A percentile compares a stretch with the other conserved stretches of the same genome.
These are phyloP conservation scores for Habropoda laboriosa DNA, from an alignment of 1,140 invertebrate genomes.

Conservation along the genomic window DNA sequence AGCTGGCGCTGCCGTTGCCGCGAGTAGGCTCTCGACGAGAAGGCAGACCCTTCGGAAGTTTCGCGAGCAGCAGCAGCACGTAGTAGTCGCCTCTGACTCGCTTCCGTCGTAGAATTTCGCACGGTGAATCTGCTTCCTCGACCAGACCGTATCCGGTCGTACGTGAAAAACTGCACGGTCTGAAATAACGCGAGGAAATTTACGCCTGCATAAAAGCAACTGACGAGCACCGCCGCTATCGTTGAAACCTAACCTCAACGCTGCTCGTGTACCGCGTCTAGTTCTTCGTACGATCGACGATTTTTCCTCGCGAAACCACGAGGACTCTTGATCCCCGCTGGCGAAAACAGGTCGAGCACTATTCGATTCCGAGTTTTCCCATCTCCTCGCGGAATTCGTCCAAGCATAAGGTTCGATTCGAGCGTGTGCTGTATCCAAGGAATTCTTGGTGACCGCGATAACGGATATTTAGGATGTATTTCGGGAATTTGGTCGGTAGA, in stretches of 20 bases:
- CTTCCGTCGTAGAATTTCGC: constrained; percentile 15
- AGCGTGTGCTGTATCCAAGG: neutral
- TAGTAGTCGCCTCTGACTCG: constrained; percentile 16
- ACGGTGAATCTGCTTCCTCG: constrained; percentile 22
- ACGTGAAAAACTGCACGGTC: neutral
- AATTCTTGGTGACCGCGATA: neutral
- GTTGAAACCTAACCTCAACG: constrained; percentile 22
- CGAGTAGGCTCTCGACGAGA: constrained; percentile 49
- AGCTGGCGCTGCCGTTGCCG: constrained; percentile 28
- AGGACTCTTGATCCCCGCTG: neutral
- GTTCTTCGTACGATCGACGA: neutral
- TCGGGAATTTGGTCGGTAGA: neutral
- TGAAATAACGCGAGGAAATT: constrained; percentile 37
- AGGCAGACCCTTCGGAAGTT: constrained; percentile 44
- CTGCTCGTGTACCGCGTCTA: constrained; percentile 29
- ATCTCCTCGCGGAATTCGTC: neutral
- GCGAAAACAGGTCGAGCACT: neutral
- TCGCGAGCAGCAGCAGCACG: constrained; percentile 47
- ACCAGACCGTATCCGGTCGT: neutral
- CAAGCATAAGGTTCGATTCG: too few species aligned
- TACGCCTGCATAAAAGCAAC: constrained; percentile 11
- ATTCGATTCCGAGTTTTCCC: constrained; percentile 6
- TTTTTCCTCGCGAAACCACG: neutral
- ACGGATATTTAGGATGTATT: constrained; percentile 3
- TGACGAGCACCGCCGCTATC: neutral